phyloP scores from a whole-genome alignment of 2,888 invertebrate genomes.

The Heliconius erato region DNA sequence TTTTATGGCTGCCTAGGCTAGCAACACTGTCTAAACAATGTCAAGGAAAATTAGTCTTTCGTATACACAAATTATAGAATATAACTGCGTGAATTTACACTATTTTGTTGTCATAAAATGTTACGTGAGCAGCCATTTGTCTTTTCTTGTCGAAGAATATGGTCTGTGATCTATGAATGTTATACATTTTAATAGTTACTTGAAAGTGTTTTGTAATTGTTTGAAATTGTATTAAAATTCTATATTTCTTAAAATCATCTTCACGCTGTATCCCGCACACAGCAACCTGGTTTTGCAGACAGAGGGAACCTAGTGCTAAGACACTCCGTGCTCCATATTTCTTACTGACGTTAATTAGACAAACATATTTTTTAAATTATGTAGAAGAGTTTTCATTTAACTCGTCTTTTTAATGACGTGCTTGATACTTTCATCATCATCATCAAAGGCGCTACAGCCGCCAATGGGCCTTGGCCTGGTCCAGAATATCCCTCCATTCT shows the following conservation, averaged over 20 bases:
- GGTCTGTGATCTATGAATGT: constrained; percentile 5
- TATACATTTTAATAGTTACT: neutral
- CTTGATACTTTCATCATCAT: too few relatives aligned
- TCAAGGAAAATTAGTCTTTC: constrained; percentile 45
- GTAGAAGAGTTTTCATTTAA: neutral
- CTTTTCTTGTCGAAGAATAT: constrained; percentile 25
- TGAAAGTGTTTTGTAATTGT: neutral
- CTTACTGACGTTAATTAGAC: neutral
- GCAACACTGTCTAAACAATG: constrained; percentile 32
- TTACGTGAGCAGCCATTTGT: constrained; percentile 34
- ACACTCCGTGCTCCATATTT: too few relatives aligned
- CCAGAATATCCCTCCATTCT: too few relatives aligned
- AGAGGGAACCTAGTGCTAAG: too few relatives aligned
- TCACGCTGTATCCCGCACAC: too few relatives aligned
- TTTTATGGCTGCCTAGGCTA: constrained; percentile 64
- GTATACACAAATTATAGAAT: constrained; percentile 16
- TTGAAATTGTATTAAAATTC: neutral
- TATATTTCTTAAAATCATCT: neutral
- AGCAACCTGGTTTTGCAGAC: too few relatives aligned
- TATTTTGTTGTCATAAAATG: constrained; percentile 29
- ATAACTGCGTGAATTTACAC: constrained; percentile 24
- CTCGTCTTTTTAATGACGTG: neutral
- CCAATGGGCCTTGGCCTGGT: too few relatives aligned
- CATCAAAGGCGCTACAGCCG: too few relatives aligned
- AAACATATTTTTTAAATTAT: neutral